These are phyloP conservation scores for Tiliacea aurago DNA, from an alignment of 2,888 invertebrate species.

Conservation along the genomic window DNA sequence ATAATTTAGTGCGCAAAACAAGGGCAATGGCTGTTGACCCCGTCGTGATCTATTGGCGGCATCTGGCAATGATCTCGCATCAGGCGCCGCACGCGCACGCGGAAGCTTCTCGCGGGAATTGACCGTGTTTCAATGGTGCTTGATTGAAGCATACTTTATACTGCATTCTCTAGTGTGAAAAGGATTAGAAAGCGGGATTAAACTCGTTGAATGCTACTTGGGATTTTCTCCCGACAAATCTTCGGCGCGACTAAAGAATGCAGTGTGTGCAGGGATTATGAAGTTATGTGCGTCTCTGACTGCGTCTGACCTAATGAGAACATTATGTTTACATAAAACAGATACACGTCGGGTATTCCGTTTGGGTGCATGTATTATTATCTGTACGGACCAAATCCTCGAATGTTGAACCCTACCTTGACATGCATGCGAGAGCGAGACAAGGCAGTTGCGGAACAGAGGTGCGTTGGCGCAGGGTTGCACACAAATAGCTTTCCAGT, in stretches of 20 bases:
- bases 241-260: slow-evolving; percentile 53
- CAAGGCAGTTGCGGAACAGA: slow-evolving; percentile 82
- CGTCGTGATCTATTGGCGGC: slow-evolving; percentile 87
- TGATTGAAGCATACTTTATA: slow-evolving; percentile 77
- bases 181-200: slow-evolving; percentile 81
- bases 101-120: slow-evolving; percentile 85
- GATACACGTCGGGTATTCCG: slow-evolving; percentile 80
- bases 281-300: slow-evolving; percentile 68
- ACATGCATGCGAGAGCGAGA: slow-evolving; percentile 88
- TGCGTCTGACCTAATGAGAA: slow-evolving; percentile 82
- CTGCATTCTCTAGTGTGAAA: slow-evolving; percentile 73
- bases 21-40: slow-evolving; percentile 90
- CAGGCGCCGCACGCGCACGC: slow-evolving; percentile 83
- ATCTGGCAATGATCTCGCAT: slow-evolving; percentile 89
- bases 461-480: slow-evolving; percentile 85
- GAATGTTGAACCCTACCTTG: slow-evolving; percentile 90
- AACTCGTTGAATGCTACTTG: slow-evolving; percentile 67
- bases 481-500: slow-evolving; percentile 88
- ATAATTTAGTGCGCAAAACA: slow-evolving; percentile 88
- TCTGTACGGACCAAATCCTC: slow-evolving; percentile 85
- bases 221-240: slow-evolving; percentile 70
- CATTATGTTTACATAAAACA: slow-evolving; percentile 83
- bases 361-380: slow-evolving; percentile 84
- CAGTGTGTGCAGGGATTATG: slow-evolving; percentile 51
- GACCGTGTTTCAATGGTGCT: slow-evolving; percentile 87